A percentile compares a stretch with the other conserved stretches of the same genome.
phyloP scores from a whole-genome alignment of 2,888 invertebrate genomes.

The Pandemis corylana region DNA sequence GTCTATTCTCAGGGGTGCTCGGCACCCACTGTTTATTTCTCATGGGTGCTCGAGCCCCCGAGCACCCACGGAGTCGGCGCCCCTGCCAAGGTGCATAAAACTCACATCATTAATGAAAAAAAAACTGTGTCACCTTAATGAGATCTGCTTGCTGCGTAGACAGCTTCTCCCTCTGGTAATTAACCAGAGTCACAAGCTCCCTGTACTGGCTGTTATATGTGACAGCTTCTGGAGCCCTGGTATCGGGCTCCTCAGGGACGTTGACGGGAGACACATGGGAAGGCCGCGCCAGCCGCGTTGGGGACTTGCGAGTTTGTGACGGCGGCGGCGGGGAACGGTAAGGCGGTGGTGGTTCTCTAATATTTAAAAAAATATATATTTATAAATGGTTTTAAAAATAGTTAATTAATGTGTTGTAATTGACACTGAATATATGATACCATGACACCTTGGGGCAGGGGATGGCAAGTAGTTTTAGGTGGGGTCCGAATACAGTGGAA shows the following conservation, averaged over 20 bases:
- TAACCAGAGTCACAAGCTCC: slow-evolving; percentile 94
- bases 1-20: too few relatives aligned
- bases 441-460: too few relatives aligned
- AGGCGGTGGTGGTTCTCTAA: slow-evolving; percentile 81
- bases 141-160: slow-evolving; percentile 95
- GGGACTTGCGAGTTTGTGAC: slow-evolving; percentile 73
- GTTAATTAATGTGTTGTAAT: too few relatives aligned
- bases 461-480: too few relatives aligned
- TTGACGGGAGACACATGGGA: slow-evolving; percentile 79
- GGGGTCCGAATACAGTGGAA: too few relatives aligned
- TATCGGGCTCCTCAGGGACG: slow-evolving; percentile 65
- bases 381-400: too few relatives aligned
- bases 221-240: slow-evolving; percentile 84
- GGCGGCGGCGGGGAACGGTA: slow-evolving; percentile 82
- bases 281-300: slow-evolving; percentile 67
- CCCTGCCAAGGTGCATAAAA: too few relatives aligned
- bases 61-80: too few relatives aligned
- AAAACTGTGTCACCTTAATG: slow-evolving; percentile 88
- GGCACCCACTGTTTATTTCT: too few relatives aligned
- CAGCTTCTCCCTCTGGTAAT: slow-evolving; percentile 95
- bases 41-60: too few relatives aligned
- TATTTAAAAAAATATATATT: too few relatives aligned
- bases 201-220: slow-evolving; percentile 91
- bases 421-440: too few relatives aligned
- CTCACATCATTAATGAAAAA: not conserved